Conservation (phyloP, 2,888 invertebrate genomes). For the Acrocyrtus sp. region DNA sequence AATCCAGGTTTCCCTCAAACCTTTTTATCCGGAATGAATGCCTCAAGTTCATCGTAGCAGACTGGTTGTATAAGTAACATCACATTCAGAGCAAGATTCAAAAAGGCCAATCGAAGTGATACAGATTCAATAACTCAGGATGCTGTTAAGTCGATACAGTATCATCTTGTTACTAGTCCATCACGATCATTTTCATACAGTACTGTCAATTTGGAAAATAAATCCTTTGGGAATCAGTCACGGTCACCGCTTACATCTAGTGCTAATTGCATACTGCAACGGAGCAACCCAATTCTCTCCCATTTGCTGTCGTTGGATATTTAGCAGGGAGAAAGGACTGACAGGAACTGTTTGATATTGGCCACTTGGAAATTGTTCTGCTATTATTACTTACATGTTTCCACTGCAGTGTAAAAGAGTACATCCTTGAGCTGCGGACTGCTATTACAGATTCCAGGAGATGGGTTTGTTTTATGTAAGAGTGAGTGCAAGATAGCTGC, state of each 20-base stretch:
- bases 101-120: no score
- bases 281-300: conserved; percentile 29
- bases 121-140: no score
- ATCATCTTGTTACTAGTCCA: conserved; percentile 14
- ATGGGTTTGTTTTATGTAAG: no score
- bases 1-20: conserved; percentile 63
- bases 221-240: conserved; percentile 1
- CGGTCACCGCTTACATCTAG: conserved; percentile 12
- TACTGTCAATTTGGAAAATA: no score
- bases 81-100: no score
- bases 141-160: no score
- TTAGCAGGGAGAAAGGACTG: not conserved
- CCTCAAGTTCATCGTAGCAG: conserved; percentile 75
- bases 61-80: not conserved
- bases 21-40: conserved; percentile 74
- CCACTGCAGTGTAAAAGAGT: no score
- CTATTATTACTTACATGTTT: no score
- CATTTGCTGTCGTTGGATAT: conserved; percentile 22
- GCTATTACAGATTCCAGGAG: no score
- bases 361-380: not conserved
- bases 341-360: not conserved
- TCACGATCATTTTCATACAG: conserved; percentile 17
- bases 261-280: conserved; percentile 24
- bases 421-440: no score
- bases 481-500: no score